Evolutionary conservation across 2,113 vertebrate species (phyloP), one percentile per base, ranked within the genome.

Genomic region (Tonatia bakeri): DNA sequence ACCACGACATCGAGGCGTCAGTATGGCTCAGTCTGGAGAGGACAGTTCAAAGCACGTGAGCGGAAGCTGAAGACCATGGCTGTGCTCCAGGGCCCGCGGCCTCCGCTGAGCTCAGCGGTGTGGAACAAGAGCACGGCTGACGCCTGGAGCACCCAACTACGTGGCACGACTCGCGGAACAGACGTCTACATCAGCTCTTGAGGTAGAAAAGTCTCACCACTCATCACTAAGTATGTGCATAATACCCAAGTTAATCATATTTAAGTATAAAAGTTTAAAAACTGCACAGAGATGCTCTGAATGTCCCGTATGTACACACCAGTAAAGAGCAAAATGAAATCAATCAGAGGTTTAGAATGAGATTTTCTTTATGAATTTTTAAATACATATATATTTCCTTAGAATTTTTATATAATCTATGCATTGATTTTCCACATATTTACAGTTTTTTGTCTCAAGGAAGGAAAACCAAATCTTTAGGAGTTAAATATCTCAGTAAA

Each of bases 251-350:
- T 90, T 73, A 85, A 69, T 24, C 77, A 87, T 70, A 75, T 52
- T 69, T 76, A 77, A 77, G 61, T 90, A 94, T 7, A 76, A 90
- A 96, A 94, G 76, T 81, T 87, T 94, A 85, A 90, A 94, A 96
- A 94, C 3, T 4, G 40, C 77, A 81, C 75, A 76, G 70, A 81
- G 76, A 90, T 69, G 87, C 5, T 77, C 26, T 43, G 85, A 85
- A n/a, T 45, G 24, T 33, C 69, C 22, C 33, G 1, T 47, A 40
- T 36, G 20, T 77, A 56, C 4, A 72, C 33, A 15, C 80, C 59
- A 16, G 73, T 77, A 87, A 73, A 95, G 90, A 67, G 84, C 33
- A 36, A 43, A 89, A 20, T n/a, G 6, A 64, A 54, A 20, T 73
- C 72, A 88, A 38, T 38, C 19, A 31, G 47, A 64, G 40, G 50